Evolutionary conservation across 2,888 invertebrate species (phyloP).

Genomic region (Euproctis similis): DNA sequence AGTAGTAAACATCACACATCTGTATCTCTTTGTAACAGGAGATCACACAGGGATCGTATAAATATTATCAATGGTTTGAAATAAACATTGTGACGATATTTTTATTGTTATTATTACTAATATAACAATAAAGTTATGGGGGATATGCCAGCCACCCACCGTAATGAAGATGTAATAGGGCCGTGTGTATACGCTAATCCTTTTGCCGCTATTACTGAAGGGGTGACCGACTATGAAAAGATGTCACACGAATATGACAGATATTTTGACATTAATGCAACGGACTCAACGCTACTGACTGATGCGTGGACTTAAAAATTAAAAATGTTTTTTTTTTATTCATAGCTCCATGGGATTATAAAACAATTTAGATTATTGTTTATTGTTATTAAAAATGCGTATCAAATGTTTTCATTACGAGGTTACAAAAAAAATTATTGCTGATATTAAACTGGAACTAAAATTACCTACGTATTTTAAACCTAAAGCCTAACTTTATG

Average conservation of each 20-base stretch:
- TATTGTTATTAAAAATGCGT: too few species aligned
- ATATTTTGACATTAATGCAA: constrained; percentile 75
- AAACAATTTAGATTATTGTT: too few species aligned
- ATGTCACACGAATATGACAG: constrained; percentile 73
- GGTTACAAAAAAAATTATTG: too few species aligned
- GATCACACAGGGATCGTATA: constrained; percentile 59
- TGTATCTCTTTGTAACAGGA: constrained; percentile 48
- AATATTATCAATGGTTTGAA: constrained; percentile 59
- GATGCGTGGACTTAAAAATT: constrained; percentile 38
- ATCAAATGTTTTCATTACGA: too few species aligned
- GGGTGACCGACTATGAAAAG: constrained; percentile 64
- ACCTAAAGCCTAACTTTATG: too few species aligned
- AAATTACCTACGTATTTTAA: too few species aligned
- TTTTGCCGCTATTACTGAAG: constrained; percentile 40
- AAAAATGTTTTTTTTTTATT: constrained; percentile 33
- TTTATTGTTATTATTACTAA: constrained; percentile 53
- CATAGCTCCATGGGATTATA: constrained; percentile 8
- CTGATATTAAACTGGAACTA: too few species aligned
- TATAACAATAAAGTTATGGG: constrained; percentile 36
- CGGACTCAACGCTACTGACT: constrained; percentile 41
- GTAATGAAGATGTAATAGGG: constrained; percentile 75
- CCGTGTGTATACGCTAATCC: constrained; percentile 60
- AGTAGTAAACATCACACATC: constrained; percentile 28
- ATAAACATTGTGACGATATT: constrained; percentile 61
- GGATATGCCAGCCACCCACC: constrained; percentile 66